Evolutionary conservation across 2,888 invertebrate genomes (phyloP), one percentile per base, ranked within the genome.

Genomic region (Proisotoma minuta): DNA sequence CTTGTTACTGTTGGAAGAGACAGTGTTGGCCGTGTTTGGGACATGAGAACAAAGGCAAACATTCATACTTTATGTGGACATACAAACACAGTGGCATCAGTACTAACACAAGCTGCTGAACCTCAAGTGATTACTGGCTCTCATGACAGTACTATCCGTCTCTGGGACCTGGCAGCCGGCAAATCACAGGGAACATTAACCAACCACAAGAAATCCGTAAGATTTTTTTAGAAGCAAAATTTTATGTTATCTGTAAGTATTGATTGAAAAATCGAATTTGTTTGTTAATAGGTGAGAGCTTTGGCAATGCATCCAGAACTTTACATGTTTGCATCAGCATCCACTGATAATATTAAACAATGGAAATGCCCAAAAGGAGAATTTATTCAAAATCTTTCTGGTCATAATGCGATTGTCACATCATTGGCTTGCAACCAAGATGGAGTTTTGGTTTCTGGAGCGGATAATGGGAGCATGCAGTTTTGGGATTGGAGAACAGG

Each of bases 401-500:
- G 98, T 0, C 99, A 99, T 78, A 98, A 94, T 78, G 91, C 97
- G 0, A 98, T 99, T 70, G 87, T 99, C 27, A 99, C 99, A 80
- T 93, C 96, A 75, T 83, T 99, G 79, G 95, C 93, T 0, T 88
- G 92, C 4, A 99, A 98, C 80, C 84, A 88, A 63, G 97, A 96
- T 75, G 93, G 95, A 0, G 98, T 98, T 12, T 80, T 99, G 2
- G 96, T 98, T 1, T 98, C 97, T 3, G 99, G 97, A 2, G 98
- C 94, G 23, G 98, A 99, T 77, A 99, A 99, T 77, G 99, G 99
- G 1, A 93, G 96, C 0, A 84, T 99, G 83, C 87, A 91, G 78
- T 89, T 92, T 75, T 99, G 98, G 98, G 99, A 99, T 78, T 99
- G 98, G 98, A 84, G 92, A 75, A 97, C 97, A 0, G 99, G 98